A percentile compares a stretch with the other conserved stretches of the same genome.
phyloP scores from a whole-genome alignment of 2,888 invertebrate genomes.

The Nebria salina region DNA sequence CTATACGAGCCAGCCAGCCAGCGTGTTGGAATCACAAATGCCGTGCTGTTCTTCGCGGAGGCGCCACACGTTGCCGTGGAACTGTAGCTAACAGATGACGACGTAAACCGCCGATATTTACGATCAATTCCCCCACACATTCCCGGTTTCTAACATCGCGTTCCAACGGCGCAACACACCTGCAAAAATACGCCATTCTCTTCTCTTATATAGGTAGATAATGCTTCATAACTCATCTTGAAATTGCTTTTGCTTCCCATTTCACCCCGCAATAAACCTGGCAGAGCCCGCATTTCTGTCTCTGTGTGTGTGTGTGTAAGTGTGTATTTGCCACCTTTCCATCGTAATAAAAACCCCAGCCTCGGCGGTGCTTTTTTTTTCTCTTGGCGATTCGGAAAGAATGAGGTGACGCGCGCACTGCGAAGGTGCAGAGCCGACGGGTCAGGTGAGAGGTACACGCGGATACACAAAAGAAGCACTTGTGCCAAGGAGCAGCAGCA shows the following conservation, averaged over 20 bases:
- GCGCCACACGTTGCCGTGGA: constrained; percentile 3
- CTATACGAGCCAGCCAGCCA: constrained; percentile 14
- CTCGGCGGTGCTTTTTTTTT: not conserved
- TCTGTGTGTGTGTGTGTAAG: not conserved
- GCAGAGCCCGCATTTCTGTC: constrained; percentile 57
- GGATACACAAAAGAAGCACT: constrained; percentile 35
- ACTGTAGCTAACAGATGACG: constrained; percentile 62
- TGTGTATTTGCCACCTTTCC: constrained; percentile 55
- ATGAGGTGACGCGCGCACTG: not conserved
- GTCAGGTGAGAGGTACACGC: constrained; percentile 26
- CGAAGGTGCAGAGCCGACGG: not conserved
- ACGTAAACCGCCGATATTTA: constrained; percentile 63
- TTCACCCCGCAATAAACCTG: constrained; percentile 61
- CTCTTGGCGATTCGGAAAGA: not conserved
- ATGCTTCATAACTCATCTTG: constrained; percentile 62
- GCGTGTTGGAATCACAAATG: constrained; percentile 36
- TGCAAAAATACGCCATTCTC: constrained; percentile 63
- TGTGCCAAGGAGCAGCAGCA: constrained; percentile 42
- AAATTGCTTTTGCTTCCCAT: constrained; percentile 63
- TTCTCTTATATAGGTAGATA: constrained; percentile 62
- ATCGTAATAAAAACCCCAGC: constrained; percentile 43
- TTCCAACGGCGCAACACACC: constrained; percentile 59
- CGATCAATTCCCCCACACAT: constrained; percentile 61
- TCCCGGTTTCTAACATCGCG: constrained; percentile 56
- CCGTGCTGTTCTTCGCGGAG: not conserved